Evolutionary conservation across 1,140 invertebrate genomes (phyloP), one percentile per base, ranked within the genome.

Genomic region (Samia ricini): DNA sequence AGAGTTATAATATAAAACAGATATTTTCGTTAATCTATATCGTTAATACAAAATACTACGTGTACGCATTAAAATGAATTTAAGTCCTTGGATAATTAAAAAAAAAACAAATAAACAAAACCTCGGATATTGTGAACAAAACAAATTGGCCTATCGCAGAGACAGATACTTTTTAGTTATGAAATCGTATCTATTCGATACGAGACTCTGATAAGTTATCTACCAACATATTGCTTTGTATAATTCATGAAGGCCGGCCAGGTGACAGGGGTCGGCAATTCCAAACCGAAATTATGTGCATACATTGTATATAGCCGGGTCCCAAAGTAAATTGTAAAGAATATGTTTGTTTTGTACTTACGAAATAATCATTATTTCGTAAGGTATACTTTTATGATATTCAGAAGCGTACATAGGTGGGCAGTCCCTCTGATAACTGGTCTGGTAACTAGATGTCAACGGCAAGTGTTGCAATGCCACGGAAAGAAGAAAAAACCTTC

Each of bases 281-380:
- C 59, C 33, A 58, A 22, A 20, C 59, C 42, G 54, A 67, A 79
- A 69, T 74, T 79, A 76, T 76, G 71, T 69, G 66, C 73, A 69
- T 72, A 72, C 66, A 69, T 71, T 69, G 59, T 64, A 71, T 68
- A 63, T 54, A 15, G 49, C 10, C 49, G 67, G 61, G 63, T 66
- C 61, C 61, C n/a, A 61, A 57, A 64, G 65, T 70, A 24, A 61
- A 61, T 66, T 63, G 69, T 63, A 62, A 67, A 68, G 61, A 67
- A 68, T 61, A 55, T 48, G 26, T 52, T 12, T 50, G 63, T 68
- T 62, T 66, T 55, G 33, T 19, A 20, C 19, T 68, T 61, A 71
- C 74, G 48, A 61, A 66, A n/a, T n/a, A n/a, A 74, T 82, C 74
- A 82, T 82, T 77, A 82, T 70, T 75, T 65, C 80, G 72, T 77